Evolutionary conservation across 2,113 vertebrate species (phyloP), one percentile per base, ranked within the genome.

Genomic region (Bothrops jararaca): DNA sequence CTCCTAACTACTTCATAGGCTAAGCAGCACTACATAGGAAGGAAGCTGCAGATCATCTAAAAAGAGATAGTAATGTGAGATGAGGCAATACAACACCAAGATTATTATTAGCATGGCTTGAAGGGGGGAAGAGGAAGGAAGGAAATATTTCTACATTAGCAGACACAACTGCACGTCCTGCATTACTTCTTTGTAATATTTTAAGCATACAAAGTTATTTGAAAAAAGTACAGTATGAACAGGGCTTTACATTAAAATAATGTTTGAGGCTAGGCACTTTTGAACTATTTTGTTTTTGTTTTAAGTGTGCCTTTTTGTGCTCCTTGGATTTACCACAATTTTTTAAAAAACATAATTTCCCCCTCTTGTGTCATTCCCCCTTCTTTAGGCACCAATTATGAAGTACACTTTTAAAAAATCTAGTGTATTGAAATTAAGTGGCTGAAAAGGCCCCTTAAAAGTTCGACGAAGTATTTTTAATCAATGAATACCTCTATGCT

Each of bases 221-320:
- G 34, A 85, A 93, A 93, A 95, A 57, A 95, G 92, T 95, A 95
- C 93, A 96, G 95, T 96, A 94, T 1, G 1, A 96, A 97, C 98
- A 97, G 98, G 98, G 97, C 97, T 98, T 98, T 97, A 98, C 98
- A 97, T 96, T 96, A 95, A 97, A 96, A 97, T 94, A 95, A 96
- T 96, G 94, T 93, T 93, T 92, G 95, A 97, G 95, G 91, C 97
- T 97, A 98, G 98, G 98, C 98, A 99, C 98, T 98, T 98, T 89
- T 91, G 90, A 92, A 95, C 93, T 91, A 96, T 88, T 69, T 94
- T 92, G 53, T 95, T 93, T 92, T 93, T 42, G 1, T 94, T 64
- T 64, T 89, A 94, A 89, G 92, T 0, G 92, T 95, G 94, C 96
- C 96, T 93, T 92, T 20, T 54, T 92, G 91, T 94, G 93, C 94